Percentiles rank a stretch among this genome's conserved stretches.
Evolutionary conservation across 2,113 vertebrate genomes (phyloP).

Genomic region (Chlamydotis undulata): DNA sequence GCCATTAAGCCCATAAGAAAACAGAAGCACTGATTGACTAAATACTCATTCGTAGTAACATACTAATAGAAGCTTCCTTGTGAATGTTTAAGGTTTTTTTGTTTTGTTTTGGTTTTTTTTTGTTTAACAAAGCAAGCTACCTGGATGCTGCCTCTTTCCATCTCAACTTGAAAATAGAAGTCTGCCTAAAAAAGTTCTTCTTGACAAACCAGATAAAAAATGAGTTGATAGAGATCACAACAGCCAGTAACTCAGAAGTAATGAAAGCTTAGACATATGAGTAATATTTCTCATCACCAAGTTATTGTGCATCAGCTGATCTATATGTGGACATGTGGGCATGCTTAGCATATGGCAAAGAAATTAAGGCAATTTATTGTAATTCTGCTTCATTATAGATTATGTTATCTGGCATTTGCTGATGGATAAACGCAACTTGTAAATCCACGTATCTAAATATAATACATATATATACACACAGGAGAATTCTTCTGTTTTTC

Average conservation of each 20-base stretch:
- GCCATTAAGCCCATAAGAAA: background rate
- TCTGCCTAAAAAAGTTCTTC: background rate
- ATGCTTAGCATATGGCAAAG: slow-evolving; percentile 37
- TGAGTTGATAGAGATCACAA: background rate
- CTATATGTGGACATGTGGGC: slow-evolving; percentile 22
- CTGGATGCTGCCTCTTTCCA: background rate
- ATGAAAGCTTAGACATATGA: slow-evolving; percentile 18
- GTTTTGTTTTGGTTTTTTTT: background rate
- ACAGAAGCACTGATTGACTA: background rate
- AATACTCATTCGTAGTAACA: background rate
- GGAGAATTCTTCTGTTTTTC: background rate
- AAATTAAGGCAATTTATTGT: slow-evolving; percentile 19
- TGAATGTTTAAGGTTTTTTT: background rate
- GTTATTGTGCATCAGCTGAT: slow-evolving; percentile 25
- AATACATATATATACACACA: background rate
- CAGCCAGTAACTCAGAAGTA: background rate
- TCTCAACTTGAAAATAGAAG: background rate
- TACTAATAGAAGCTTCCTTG: background rate
- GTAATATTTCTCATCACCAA: slow-evolving; percentile 22
- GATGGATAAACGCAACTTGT: background rate
- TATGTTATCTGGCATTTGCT: slow-evolving; percentile 4
- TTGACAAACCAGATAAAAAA: background rate
- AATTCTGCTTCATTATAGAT: background rate
- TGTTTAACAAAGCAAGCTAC: background rate
- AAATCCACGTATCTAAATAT: background rate